These are phyloP conservation scores for Ranitomeya imitator DNA, from an alignment of 2,113 vertebrate genomes.

Conservation along the genomic window DNA sequence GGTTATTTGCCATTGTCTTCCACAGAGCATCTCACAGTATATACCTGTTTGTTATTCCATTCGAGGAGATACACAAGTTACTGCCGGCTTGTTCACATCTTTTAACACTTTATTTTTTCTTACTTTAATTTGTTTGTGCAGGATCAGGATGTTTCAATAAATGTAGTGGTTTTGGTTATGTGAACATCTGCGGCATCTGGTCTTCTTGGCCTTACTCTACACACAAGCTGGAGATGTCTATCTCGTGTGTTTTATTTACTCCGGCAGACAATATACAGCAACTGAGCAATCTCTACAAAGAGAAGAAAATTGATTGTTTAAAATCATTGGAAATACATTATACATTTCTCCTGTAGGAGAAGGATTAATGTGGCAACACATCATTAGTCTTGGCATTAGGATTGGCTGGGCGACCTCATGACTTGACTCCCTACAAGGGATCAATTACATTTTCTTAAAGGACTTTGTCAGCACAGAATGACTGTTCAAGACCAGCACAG, in stretches of 20 bases:
- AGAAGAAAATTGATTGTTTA: background rate
- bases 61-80: background rate
- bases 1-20: conserved; percentile 1
- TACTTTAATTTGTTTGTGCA: conserved; percentile 23
- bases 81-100: conserved; percentile 24
- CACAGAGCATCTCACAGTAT: background rate
- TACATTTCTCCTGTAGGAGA: background rate
- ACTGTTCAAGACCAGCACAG: too few species aligned
- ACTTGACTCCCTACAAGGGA: background rate
- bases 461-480: too few species aligned
- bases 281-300: background rate
- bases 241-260: background rate
- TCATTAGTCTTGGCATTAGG: background rate
- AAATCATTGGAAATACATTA: background rate
- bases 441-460: background rate
- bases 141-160: conserved; percentile 48
- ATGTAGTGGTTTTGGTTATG: conserved; percentile 32
- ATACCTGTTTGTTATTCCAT: conserved; percentile 25
- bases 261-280: background rate
- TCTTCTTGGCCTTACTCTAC: background rate
- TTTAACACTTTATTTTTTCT: conserved; percentile 33
- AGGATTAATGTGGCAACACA: background rate
- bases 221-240: background rate
- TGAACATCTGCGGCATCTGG: conserved; percentile 43
- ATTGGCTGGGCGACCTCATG: background rate